Conservation (phyloP, 2,797 vertebrate genomes). For the Alauda arvensis region DNA sequence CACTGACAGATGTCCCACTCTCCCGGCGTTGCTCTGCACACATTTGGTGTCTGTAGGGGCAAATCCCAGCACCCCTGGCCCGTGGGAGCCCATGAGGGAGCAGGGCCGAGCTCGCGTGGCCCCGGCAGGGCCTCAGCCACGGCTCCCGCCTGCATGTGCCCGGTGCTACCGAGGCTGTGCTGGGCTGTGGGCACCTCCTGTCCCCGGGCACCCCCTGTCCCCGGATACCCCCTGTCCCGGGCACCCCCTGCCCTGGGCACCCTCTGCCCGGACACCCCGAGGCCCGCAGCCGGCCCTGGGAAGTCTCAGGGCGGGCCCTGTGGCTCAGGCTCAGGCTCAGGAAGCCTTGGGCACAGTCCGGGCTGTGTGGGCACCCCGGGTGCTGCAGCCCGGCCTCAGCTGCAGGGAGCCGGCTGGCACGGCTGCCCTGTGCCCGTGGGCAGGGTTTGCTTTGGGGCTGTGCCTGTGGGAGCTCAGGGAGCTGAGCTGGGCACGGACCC, state of each 20-base stretch:
- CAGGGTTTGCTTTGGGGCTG: neutral
- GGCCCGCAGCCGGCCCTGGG: neutral
- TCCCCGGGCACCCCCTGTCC: too few relatives aligned
- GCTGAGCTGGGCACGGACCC: neutral
- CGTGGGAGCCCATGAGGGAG: neutral
- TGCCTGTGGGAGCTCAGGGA: neutral
- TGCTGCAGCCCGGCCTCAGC: neutral
- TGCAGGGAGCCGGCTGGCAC: neutral
- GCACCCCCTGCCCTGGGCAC: too few relatives aligned
- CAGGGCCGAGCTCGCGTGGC: neutral
- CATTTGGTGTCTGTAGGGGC: neutral
- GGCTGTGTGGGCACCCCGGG: neutral
- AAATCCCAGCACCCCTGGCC: neutral
- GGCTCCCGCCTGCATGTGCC: too few relatives aligned
- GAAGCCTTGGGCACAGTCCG: neutral
- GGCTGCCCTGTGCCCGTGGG: neutral
- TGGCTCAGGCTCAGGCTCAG: neutral
- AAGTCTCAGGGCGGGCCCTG: neutral
- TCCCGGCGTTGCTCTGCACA: too few relatives aligned
- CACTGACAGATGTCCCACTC: too few relatives aligned
- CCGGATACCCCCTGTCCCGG: too few relatives aligned
- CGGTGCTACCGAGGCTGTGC: fast-evolving
- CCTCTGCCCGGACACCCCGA: too few relatives aligned
- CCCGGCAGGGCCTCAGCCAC: neutral
- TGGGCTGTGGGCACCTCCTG: neutral